phyloP scores from a whole-genome alignment of 2,797 vertebrate genomes.

The Thalassophryne amazonica region DNA sequence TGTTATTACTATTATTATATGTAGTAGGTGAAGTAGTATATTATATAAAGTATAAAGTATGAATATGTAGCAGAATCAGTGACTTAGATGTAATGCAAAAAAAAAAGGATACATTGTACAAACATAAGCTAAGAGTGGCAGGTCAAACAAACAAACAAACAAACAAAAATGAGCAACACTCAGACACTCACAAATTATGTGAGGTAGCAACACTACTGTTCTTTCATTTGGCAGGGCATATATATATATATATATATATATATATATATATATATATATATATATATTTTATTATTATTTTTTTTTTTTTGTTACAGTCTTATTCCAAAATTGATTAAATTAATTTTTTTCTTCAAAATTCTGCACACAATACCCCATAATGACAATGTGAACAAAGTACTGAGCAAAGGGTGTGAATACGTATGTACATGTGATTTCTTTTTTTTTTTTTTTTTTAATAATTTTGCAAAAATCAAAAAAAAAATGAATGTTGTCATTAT shows the following conservation, averaged over 20 bases:
- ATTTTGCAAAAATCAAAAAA: too few relatives aligned
- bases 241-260: constrained; percentile 58
- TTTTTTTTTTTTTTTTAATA: too few relatives aligned
- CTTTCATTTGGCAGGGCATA: constrained; percentile 72
- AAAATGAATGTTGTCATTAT: too few relatives aligned
- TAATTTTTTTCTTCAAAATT: too few relatives aligned
- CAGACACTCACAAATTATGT: constrained; percentile 73
- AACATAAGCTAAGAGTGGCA: constrained; percentile 32
- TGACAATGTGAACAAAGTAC: too few relatives aligned
- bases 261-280: constrained; percentile 43
- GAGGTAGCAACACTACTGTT: constrained; percentile 77
- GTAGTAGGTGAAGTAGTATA: constrained; percentile 64
- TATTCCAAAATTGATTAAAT: too few relatives aligned
- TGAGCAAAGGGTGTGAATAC: too few relatives aligned
- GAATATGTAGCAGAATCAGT: constrained; percentile 84
- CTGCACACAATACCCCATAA: too few relatives aligned
- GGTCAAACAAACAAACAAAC: constrained; percentile 43
- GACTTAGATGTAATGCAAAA: constrained; percentile 84
- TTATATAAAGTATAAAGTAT: constrained; percentile 69
- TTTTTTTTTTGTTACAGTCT: too few relatives aligned
- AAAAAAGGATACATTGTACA: constrained; percentile 52
- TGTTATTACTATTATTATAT: constrained; percentile 68
- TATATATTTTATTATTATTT: too few relatives aligned
- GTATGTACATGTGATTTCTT: too few relatives aligned
- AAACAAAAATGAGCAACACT: constrained; percentile 52